Evolutionary conservation across 1,140 invertebrate species (phyloP).

Genomic region (Atta cephalotes): DNA sequence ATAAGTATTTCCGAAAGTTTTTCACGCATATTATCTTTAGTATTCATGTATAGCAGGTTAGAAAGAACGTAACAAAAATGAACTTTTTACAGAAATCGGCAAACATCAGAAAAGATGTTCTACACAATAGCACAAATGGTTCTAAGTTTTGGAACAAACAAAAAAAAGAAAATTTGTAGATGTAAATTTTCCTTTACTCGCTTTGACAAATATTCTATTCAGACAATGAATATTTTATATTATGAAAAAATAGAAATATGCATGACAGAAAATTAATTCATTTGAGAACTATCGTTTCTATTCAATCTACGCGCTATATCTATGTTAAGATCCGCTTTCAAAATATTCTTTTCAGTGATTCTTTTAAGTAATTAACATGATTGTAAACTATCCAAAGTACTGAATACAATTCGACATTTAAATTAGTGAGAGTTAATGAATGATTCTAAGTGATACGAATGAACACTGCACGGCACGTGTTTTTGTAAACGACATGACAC

Average conservation of each 20-base stretch:
- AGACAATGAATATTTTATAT: not conserved
- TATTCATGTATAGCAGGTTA: too few species aligned
- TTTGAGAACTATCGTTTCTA: not conserved
- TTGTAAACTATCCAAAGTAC: not conserved
- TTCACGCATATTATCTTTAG: not conserved
- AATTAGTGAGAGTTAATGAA: not conserved
- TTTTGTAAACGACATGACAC: slow-evolving; percentile 23
- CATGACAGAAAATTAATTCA: not conserved
- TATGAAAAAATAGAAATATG: not conserved
- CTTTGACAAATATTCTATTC: not conserved
- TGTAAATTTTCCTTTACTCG: not conserved
- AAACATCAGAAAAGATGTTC: not conserved
- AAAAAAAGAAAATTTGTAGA: not conserved
- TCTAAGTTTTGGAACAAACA: not conserved
- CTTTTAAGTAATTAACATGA: not conserved
- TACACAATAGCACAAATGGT: not conserved
- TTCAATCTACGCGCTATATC: not conserved
- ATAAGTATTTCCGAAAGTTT: not conserved
- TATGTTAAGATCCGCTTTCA: not conserved
- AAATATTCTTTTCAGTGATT: not conserved
- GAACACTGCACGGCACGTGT: not conserved
- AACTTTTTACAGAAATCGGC: not conserved
- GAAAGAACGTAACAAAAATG: not conserved
- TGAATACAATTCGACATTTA: slow-evolving; percentile 1
- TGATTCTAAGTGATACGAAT: not conserved